These are phyloP conservation scores for Phocoena phocoena DNA, from an alignment of 2,113 vertebrate species.

Conservation along the genomic window DNA sequence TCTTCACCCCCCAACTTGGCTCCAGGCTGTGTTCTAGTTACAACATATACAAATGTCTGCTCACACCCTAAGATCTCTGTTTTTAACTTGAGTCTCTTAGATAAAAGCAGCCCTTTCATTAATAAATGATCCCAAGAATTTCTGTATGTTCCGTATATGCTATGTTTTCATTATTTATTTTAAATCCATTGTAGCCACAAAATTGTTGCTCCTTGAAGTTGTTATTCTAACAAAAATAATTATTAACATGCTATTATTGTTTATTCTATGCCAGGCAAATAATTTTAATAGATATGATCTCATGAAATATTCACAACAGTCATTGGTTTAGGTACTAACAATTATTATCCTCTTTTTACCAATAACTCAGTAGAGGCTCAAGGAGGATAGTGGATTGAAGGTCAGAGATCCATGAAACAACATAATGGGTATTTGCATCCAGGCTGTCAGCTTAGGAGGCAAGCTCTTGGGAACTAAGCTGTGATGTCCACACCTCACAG, in stretches of 20 bases:
- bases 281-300: background rate
- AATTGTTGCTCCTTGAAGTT: background rate
- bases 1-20: too few relatives aligned
- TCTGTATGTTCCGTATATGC: background rate
- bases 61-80: background rate
- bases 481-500: too few relatives aligned
- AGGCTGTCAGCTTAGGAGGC: background rate
- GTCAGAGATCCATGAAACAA: background rate
- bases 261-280: background rate
- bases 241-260: background rate
- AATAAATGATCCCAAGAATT: background rate
- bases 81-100: background rate
- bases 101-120: background rate
- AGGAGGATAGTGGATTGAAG: background rate
- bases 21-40: background rate
- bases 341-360: background rate
- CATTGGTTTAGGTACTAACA: background rate
- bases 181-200: background rate
- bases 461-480: background rate
- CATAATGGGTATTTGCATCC: background rate
- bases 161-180: background rate
- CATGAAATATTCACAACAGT: background rate
- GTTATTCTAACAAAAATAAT: background rate
- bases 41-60: background rate
- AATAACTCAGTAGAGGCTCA: background rate